Evolutionary conservation across 2,888 invertebrate genomes (phyloP), one percentile per base, ranked within the genome.

Genomic region (Axea sp.): DNA sequence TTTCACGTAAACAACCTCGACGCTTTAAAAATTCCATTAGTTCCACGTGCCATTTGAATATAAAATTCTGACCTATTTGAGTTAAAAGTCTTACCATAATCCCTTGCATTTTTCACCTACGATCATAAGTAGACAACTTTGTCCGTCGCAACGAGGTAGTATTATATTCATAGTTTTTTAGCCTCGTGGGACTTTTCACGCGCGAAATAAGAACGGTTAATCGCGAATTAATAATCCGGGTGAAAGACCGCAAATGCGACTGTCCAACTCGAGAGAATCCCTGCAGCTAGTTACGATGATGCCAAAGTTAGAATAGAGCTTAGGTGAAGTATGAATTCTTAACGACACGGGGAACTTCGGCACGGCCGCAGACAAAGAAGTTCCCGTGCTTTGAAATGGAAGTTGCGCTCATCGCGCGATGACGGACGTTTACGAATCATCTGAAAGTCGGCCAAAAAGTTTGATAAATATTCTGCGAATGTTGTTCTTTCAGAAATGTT

Each of bases 241-340:
- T 39, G 35, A 43, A 43, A 53, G 41, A 49, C 37, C 62, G 41
- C 55, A 37, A 60, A 67, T 30, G 19, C 39, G 30, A 60, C 28
- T 39, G 73, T 55, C 49, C 41, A 35, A 65, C 37, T 73, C 41
- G 26, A 47, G 47, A 41, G 37, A 62, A 53, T 60, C 53, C 59
- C 45, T 39, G 55, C 62, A 62, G 60, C 49, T 24, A 43, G 41
- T 2, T 6, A 26, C 35, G 14, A 43, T 37, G 39, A 55, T 43
- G 43, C 41, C 43, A 64, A 60, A 55, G 43, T 33, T 41, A 33
- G 39, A 71, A 51, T 17, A 57, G 30, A 33, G 77, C 80, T 74
- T 82, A 84, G 82, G 81, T 82, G 83, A 82, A 73, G 67, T 79
- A 81, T 83, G 80, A 84, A 84, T 84, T 81, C 76, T 84, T 84